Conservation (phyloP, 2,888 invertebrate genomes). For the Sphecodes monilicornis region DNA sequence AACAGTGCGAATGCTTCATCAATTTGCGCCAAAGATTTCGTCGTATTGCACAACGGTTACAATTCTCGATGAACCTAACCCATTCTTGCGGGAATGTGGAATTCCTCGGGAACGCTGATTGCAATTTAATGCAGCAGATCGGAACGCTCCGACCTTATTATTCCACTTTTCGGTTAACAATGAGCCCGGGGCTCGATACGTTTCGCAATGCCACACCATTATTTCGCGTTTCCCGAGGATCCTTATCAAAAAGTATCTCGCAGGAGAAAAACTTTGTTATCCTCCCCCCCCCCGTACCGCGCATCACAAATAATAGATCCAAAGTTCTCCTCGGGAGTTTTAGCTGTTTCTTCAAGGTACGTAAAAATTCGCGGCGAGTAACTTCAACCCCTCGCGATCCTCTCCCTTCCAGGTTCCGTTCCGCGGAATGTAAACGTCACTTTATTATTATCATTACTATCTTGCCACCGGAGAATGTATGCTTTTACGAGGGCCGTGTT, state of each 20-base stretch:
- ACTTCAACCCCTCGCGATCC: constrained; percentile 18
- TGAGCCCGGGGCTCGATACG: neutral
- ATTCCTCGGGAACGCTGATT: neutral
- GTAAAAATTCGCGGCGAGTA: neutral
- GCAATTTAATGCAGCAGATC: neutral
- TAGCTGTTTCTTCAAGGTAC: neutral
- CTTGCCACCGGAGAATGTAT: constrained; percentile 20
- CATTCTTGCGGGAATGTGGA: neutral
- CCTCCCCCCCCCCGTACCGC: neutral
- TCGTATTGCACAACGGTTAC: neutral
- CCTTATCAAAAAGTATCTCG: constrained; percentile 30
- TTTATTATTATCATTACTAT: constrained; percentile 45
- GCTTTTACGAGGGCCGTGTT: constrained; percentile 22
- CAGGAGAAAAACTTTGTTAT: constrained; percentile 38
- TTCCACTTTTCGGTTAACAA: neutral
- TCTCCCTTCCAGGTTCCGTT: constrained; percentile 14
- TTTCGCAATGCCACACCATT: neutral
- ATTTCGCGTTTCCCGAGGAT: constrained; percentile 9
- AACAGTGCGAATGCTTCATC: neutral
- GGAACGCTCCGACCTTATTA: neutral
- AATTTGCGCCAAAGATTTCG: neutral
- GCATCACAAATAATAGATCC: constrained; percentile 39
- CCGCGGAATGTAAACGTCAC: constrained; percentile 44
- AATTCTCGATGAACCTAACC: neutral
- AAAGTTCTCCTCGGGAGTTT: constrained; percentile 17